Conservation (phyloP, 2,113 vertebrate genomes). For the Cichladusa arquata region DNA sequence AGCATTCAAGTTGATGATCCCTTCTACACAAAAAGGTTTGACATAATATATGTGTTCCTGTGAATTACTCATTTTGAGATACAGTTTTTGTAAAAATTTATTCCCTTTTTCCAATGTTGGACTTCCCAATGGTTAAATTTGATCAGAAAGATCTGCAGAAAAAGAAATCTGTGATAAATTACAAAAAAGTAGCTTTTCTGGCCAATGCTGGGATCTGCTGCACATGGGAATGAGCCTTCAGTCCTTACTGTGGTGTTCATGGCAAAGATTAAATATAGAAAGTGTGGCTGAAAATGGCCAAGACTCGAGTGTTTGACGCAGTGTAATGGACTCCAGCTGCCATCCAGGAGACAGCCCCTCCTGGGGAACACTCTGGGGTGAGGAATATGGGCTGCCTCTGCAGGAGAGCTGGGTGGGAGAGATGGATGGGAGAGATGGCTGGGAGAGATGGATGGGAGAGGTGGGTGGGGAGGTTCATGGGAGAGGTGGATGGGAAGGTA, state of each 20-base stretch:
- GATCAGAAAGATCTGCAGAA: neutral
- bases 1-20: neutral
- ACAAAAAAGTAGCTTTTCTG: neutral
- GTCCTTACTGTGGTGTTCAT: neutral
- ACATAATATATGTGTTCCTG: neutral
- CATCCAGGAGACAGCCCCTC: neutral
- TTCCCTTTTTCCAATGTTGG: neutral
- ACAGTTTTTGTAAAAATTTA: neutral
- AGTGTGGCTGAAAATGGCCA: neutral
- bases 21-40: neutral
- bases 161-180: neutral
- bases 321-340: neutral
- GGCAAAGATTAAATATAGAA: neutral
- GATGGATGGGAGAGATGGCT: too few relatives aligned
- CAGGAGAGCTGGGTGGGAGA: too few relatives aligned
- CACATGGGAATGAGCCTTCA: neutral
- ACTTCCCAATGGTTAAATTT: neutral
- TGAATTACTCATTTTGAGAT: neutral
- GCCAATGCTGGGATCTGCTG: neutral
- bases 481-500: too few relatives aligned
- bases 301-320: neutral
- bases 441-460: too few relatives aligned
- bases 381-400: neutral
- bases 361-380: fast-evolving
- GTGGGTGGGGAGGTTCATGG: too few relatives aligned